Evolutionary conservation across 2,888 invertebrate genomes (phyloP), one percentile per base, ranked within the genome.

Genomic region (Pterobdella sp.): DNA sequence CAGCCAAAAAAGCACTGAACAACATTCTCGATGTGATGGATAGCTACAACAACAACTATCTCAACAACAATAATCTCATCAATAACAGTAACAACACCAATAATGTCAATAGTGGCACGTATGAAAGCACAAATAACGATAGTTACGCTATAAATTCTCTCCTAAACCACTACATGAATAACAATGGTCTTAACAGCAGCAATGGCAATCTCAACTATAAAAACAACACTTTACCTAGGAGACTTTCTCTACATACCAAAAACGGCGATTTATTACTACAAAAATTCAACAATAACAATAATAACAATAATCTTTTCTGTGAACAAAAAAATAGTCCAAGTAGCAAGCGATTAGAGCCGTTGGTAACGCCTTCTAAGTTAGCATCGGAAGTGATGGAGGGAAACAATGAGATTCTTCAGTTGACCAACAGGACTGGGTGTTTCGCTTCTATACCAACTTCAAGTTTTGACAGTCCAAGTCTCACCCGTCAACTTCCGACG

Each of bases 21-120:
- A 56, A 56, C 60, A 56, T 56, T 3, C 18, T 56, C 4, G 60
- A 56, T 56, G n/a, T 56, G 3, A 56, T 56, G 60, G 60, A 56
- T 56, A 71, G 56, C 63, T 56, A 34, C 63, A 63, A 56, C 63
- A 71, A 56, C 63, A 71, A 71, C 36, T 71, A 52, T 10, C 71
- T 71, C 34, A 32, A 56, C 34, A 63, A 31, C 63, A 70, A 71
- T 36, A 31, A 60, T 32, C 31, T 56, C 36, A 71, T 34, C 71
- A 71, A 71, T 37, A 63, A 42, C 68, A 18, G 18, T 64, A 10
- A 56, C 68, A 68, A 68, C 42, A 7, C 7, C 42, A 66, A 66
- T 34, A 10, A 32, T 34, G n/a, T 3, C 66, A 66, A 66, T n/a
- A 35, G 37, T n/a, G 37, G 34, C 68, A 4, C 18, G 35, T 56